These are phyloP conservation scores for Apodemia zela DNA, from an alignment of 2,888 invertebrate species.

Conservation along the genomic window DNA sequence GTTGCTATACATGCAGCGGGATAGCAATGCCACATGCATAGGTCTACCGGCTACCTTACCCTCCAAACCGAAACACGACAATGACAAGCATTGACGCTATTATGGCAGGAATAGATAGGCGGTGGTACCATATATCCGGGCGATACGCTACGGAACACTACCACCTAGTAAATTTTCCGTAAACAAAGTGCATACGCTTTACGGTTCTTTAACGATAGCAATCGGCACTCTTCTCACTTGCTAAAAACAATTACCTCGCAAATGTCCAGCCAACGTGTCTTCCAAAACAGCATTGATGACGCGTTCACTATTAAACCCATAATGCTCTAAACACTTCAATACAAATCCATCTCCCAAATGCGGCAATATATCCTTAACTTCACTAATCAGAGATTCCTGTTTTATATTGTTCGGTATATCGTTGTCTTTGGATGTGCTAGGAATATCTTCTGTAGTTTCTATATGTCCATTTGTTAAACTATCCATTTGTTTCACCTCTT, in stretches of 20 bases:
- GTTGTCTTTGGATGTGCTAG: constrained; percentile 42
- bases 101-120: too few relatives aligned
- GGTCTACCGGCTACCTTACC: too few relatives aligned
- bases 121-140: too few relatives aligned
- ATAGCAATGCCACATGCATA: too few relatives aligned
- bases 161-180: too few relatives aligned
- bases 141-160: too few relatives aligned
- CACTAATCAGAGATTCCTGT: constrained; percentile 77
- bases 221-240: too few relatives aligned
- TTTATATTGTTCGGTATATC: constrained; percentile 66
- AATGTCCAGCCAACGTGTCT: constrained; percentile 72
- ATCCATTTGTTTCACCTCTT: constrained; percentile 32
- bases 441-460: constrained; percentile 39
- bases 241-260: constrained; percentile 45
- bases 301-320: constrained; percentile 86
- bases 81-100: too few relatives aligned
- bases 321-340: constrained; percentile 87
- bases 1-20: too few relatives aligned
- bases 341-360: constrained; percentile 89
- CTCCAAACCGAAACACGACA: too few relatives aligned
- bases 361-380: constrained; percentile 88
- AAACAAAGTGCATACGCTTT: too few relatives aligned
- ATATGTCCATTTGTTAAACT: constrained; percentile 47
- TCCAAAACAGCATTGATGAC: constrained; percentile 93
- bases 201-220: too few relatives aligned